Conservation (phyloP, 2,797 vertebrate species). For the Acrossocheilus wenchowensis region DNA sequence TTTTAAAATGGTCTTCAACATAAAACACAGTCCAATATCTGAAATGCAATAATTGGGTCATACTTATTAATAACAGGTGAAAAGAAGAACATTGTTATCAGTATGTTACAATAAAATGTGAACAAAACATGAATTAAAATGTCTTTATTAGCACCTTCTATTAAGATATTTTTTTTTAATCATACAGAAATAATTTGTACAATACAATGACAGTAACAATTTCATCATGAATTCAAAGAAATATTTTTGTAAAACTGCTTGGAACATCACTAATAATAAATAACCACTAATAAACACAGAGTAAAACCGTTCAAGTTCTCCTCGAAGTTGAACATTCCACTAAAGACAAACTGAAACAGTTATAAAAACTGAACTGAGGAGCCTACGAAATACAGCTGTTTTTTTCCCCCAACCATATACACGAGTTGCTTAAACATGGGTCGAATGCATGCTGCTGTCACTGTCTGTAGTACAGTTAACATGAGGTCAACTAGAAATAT, state of each 20-base stretch:
- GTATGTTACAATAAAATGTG: background rate
- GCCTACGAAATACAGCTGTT: background rate
- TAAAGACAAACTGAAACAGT: background rate
- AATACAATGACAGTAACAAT: background rate
- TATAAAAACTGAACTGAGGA: background rate
- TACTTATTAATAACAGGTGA: background rate
- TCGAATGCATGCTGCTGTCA: background rate
- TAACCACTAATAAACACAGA: background rate
- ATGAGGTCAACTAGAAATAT: background rate
- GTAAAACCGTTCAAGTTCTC: background rate
- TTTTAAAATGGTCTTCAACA: background rate
- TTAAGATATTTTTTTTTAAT: background rate
- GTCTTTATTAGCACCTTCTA: constrained; percentile 7
- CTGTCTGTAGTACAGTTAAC: background rate
- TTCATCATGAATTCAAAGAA: background rate
- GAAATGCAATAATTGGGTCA: background rate
- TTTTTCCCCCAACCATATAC: background rate
- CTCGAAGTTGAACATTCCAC: background rate
- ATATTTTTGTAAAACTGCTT: background rate
- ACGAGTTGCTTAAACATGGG: background rate
- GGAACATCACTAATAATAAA: background rate
- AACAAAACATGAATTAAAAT: background rate
- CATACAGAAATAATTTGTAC: background rate
- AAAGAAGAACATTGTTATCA: background rate
- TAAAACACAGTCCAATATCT: background rate